These are phyloP conservation scores for Hemibagrus guttatus DNA, from an alignment of 2,797 vertebrate genomes.

Conservation along the genomic window DNA sequence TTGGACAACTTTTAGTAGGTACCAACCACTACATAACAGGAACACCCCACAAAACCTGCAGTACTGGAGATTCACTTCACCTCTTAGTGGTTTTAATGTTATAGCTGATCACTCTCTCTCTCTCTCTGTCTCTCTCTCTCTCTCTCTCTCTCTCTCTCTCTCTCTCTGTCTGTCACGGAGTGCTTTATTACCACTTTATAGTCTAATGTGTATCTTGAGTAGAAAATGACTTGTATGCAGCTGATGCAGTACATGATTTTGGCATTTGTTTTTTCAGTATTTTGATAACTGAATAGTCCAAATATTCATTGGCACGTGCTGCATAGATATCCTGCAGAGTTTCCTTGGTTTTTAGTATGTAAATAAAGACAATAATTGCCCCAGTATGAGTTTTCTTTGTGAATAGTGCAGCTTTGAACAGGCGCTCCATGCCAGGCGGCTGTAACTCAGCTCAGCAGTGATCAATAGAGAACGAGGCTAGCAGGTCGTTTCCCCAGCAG, in stretches of 20 bases:
- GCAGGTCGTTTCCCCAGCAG: conserved; percentile 55
- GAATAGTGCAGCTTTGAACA: conserved; percentile 53
- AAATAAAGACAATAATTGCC: conserved; percentile 43
- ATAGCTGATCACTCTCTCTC: too few species aligned
- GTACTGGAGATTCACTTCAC: too few species aligned
- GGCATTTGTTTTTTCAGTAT: conserved; percentile 2
- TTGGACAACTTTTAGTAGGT: too few species aligned
- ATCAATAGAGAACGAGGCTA: conserved; percentile 61
- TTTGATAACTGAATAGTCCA: not conserved
- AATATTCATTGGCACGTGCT: conserved; percentile 28
- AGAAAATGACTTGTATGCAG: not conserved
- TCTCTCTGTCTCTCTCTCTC: too few species aligned
- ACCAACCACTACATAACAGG: too few species aligned
- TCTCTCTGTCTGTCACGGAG: too few species aligned
- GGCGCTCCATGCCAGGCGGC: conserved; percentile 51
- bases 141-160: too few species aligned
- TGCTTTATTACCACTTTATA: too few species aligned
- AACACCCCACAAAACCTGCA: too few species aligned
- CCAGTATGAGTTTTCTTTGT: conserved; percentile 39
- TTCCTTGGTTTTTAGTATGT: conserved; percentile 38
- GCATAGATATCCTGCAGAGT: conserved; percentile 15
- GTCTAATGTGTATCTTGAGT: not conserved
- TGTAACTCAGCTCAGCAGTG: conserved; percentile 57
- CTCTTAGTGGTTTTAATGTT: too few species aligned
- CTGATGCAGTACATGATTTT: not conserved